phyloP scores from a whole-genome alignment of 2,797 vertebrate genomes.

The Staurois parvus region DNA sequence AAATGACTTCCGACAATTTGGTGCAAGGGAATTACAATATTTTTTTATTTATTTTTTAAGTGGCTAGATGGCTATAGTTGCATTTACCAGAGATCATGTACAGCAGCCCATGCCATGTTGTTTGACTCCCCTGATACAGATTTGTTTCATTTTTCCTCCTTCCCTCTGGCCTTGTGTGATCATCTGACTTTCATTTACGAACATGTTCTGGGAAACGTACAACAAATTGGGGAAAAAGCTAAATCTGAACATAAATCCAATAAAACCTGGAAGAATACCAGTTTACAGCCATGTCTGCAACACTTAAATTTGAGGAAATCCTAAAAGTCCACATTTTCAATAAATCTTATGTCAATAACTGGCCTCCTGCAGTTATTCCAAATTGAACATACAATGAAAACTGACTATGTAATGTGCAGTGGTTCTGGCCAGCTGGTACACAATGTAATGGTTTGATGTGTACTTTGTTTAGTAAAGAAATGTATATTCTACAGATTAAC shows the following conservation, averaged over 20 bases:
- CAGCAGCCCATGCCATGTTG: background rate
- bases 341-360: background rate
- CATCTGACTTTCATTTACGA: conserved; percentile 35
- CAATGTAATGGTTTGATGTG: background rate
- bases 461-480: background rate
- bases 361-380: background rate
- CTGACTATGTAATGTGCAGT: too few species aligned
- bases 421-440: background rate
- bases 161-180: conserved; percentile 14
- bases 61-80: background rate
- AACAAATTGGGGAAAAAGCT: conserved; percentile 41
- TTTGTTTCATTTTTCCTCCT: conserved; percentile 14
- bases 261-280: background rate
- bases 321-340: background rate
- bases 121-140: conserved; percentile 22
- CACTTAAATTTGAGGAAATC: background rate
- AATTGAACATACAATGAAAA: too few species aligned
- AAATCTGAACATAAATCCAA: background rate
- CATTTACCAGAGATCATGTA: background rate
- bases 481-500: too few species aligned
- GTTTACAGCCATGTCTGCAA: background rate
- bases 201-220: conserved; percentile 27
- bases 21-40: background rate
- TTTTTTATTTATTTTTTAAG: background rate
- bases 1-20: background rate